A percentile compares a stretch with the other conserved stretches of the same genome.
phyloP scores from a whole-genome alignment of 2,797 vertebrate species.

The Takifugu ocellatus region DNA sequence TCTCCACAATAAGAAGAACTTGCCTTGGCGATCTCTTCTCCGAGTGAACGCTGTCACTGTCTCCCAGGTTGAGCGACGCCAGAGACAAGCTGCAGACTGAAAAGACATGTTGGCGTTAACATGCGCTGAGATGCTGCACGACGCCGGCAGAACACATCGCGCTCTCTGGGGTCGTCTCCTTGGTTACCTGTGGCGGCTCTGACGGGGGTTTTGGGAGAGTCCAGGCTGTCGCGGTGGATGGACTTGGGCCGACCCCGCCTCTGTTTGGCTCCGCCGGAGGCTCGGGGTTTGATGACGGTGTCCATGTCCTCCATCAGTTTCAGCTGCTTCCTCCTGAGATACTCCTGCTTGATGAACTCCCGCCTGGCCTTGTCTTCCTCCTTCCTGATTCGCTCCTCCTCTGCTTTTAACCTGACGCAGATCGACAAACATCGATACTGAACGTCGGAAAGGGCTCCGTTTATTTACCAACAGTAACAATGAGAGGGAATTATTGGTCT shows the following conservation, averaged over 20 bases:
- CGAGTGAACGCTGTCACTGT: conserved; percentile 87
- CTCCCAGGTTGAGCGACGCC: conserved; percentile 90
- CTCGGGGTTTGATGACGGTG: conserved; percentile 85
- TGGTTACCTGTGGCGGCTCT: conserved; percentile 90
- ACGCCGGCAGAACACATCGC: conserved; percentile 19
- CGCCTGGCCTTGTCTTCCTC: conserved; percentile 92
- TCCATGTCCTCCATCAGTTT: conserved; percentile 99
- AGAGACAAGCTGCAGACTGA: conserved; percentile 96
- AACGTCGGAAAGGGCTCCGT: no score
- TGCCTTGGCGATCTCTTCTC: conserved; percentile 93
- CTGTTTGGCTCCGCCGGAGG: conserved; percentile 76
- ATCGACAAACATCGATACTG: not conserved
- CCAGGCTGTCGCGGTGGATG: conserved; percentile 88
- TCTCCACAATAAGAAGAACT: conserved; percentile 35
- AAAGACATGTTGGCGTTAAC: conserved; percentile 86
- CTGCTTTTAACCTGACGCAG: conserved; percentile 85
- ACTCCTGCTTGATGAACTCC: conserved; percentile 96
- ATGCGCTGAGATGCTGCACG: conserved; percentile 68
- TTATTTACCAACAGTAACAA: no score
- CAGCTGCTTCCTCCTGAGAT: conserved; percentile 93
- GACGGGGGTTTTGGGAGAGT: conserved; percentile 89
- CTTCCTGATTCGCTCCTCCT: conserved; percentile 93
- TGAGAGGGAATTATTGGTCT: no score
- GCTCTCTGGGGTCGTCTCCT: not conserved
- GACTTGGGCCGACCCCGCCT: conserved; percentile 91